Evolutionary conservation across 1,140 invertebrate genomes (phyloP), one percentile per base, ranked within the genome.

Genomic region (Bombyx mandarina): DNA sequence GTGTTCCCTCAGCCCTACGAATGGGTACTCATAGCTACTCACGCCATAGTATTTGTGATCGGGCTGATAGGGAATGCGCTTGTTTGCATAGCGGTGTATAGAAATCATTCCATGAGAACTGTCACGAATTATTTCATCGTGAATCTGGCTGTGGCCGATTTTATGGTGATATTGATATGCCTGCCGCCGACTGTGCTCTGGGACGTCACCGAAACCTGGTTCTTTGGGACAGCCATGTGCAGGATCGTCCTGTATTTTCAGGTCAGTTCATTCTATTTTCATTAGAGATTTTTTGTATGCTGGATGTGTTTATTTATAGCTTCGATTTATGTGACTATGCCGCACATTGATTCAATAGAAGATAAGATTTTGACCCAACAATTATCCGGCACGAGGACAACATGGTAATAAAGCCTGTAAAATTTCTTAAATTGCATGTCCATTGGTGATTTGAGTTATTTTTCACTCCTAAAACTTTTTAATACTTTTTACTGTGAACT

Each of bases 121-220:
- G 94, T 97, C 6, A 98, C 96, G 6, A 98, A 98, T 83, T 95
- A 95, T 73, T 97, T 98, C 85, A 97, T 98, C 70, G 95, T 97
- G 18, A 98, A 98, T 76, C 83, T 98, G 60, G 96, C 97, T 0
- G 89, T 97, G 0, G 96, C 96, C 1, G 97, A 99, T 79, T 94
- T 98, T 62, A 90, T 98, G 75, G 97, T 98, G 44, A 93, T 98
- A 52, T 75, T 98, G 6, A 91, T 97, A 62, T 98, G 96, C 75
- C 88, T 97, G 56, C 96, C 96, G 1, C 93, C 95, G 0, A 95
- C 95, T 1, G 92, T 98, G 22, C 76, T 97, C 7, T 96, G 95
- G 93, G 95, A 98, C 78, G 92, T 97, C 6, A 95, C 96, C 0
- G 93, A 96, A 71, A 97, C 95, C 0, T 98, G 96, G 96, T 97